A percentile compares a stretch with the other conserved stretches of the same genome.
phyloP scores from a whole-genome alignment of 2,113 vertebrate genomes.

The Paralichthys olivaceus region DNA sequence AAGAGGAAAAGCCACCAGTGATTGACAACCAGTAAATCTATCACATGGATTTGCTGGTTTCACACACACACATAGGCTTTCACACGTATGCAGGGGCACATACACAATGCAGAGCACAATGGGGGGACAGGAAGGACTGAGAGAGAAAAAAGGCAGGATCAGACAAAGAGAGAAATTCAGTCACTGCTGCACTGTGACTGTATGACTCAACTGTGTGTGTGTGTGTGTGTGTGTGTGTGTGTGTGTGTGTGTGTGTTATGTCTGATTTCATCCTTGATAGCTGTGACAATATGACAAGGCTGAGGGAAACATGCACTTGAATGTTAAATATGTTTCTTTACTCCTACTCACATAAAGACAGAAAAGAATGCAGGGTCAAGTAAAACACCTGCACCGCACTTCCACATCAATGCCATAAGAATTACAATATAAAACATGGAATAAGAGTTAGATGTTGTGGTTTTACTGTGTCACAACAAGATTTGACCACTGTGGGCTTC shows the following conservation, averaged over 20 bases:
- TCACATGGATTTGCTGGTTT: conserved; percentile 49
- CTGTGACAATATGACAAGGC: neutral
- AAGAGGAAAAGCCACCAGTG: conserved; percentile 73
- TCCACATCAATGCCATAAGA: neutral
- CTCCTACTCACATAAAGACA: too few relatives aligned
- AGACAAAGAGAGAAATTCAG: conserved; percentile 4
- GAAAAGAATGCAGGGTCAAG: too few relatives aligned
- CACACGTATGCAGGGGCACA: conserved; percentile 12
- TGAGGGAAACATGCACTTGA: neutral
- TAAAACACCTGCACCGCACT: too few relatives aligned
- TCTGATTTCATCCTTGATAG: conserved; percentile 1
- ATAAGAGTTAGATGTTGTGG: neutral
- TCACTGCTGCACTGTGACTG: neutral
- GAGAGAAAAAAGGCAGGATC: neutral
- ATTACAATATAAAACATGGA: neutral
- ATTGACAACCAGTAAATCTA: conserved; percentile 60
- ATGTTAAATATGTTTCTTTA: neutral
- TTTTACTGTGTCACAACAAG: too few relatives aligned
- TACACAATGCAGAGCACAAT: conserved; percentile 2
- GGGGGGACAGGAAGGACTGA: neutral
- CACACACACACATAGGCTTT: conserved; percentile 9
- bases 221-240: neutral
- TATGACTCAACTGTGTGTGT: neutral
- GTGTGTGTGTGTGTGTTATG: neutral
- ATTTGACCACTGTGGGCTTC: too few relatives aligned